Evolutionary conservation across 2,797 vertebrate species (phyloP), one percentile per base, ranked within the genome.

Genomic region (Dallia pectoralis): DNA sequence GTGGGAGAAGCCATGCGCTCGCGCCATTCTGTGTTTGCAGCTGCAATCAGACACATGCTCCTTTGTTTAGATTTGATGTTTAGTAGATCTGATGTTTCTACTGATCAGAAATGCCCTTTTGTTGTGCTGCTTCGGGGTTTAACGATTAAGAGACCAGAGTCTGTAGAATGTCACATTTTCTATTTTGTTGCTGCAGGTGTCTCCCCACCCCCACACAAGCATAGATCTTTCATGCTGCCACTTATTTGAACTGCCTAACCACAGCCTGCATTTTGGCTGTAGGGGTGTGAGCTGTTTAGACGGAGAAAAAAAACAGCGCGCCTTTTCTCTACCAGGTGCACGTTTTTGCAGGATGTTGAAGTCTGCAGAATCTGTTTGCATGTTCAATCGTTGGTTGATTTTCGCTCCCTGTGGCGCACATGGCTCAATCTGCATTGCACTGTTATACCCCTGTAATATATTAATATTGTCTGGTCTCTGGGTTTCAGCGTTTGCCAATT

Each of bases 1-100:
- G 68, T 74, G 48, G 76, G 67, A 70, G 72, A 70, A 61, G 64
- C 27, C 78, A 73, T 75, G 80, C 74, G 74, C 74, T 53, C 47
- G 40, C 0, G 76, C 74, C 64, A 40, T 73, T 75, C 87, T 93
- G 92, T 92, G 92, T 93, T 84, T 83, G 87, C 77, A 77, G 82
- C 84, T 80, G 84, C 64, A 14, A 27, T 2, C 53, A 48, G 71
- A 87, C 73, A 87, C 84, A 88, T 56, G 80, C 74, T 69, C 69
- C 80, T 89, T 91, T 90, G 88, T 92, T 72, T 14, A 0, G 62
- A 18, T 8, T 8, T 36, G 40, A 27, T 68, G 9, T 48, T 67
- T 81, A 27, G 14, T 14, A 0, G 62, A 18, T 8, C 15, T 36
- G 40, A 27, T 68, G 9, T 48, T 67, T 67, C 49, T 36, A 5